Evolutionary conservation across 37 sponge, comb jelly and placozoan species (phyloP), one percentile per base, ranked within the genome.

Genomic region (Beroe forskalii): DNA sequence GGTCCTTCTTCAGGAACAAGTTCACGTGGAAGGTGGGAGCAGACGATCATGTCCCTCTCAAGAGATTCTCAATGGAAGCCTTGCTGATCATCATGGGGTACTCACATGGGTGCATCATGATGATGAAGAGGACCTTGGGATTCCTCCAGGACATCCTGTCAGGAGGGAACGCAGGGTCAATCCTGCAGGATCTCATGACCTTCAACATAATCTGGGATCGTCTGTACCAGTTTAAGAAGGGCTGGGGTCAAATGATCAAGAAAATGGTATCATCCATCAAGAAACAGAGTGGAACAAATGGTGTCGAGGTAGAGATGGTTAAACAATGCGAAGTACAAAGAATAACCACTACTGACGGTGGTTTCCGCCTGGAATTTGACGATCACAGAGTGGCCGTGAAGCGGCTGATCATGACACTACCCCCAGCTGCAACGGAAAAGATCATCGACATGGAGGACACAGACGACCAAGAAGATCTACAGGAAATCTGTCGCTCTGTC

Each of bases 1-100:
- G 66, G 66, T 28, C 24, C 66, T 63, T 63, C 66, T 63, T 63
- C n/a, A 63, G n/a, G 25, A 63, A 63, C 66, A 30, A 63, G 66
- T 19, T 63, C 4, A 63, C 24, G 24, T 63, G 66, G 66, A 6
- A 24, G 23, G n/a, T 63, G 3, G 66, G 66, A 24, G 20, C 66
- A n/a, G 28, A 63, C 20, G 66, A 63, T 4, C n/a, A n/a, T n/a
- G 66, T 63, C 25, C 66, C 66, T 63, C n/a, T 63, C 4, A 63
- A 63, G 3, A 3, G 25, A 19, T 63, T 63, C 66, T 63, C 66
- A 19, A 63, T 63, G 66, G 24, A 63, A 20, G 66, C 66, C 25
- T 20, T 63, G 23, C 25, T 63, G 66, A 63, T 30, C 9, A 28
- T 30, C 28, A 63, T 63, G 66, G 66, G 66, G 25, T 63, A 63